These are phyloP conservation scores for Eurois occulta DNA, from an alignment of 2,888 invertebrate species.

Conservation along the genomic window DNA sequence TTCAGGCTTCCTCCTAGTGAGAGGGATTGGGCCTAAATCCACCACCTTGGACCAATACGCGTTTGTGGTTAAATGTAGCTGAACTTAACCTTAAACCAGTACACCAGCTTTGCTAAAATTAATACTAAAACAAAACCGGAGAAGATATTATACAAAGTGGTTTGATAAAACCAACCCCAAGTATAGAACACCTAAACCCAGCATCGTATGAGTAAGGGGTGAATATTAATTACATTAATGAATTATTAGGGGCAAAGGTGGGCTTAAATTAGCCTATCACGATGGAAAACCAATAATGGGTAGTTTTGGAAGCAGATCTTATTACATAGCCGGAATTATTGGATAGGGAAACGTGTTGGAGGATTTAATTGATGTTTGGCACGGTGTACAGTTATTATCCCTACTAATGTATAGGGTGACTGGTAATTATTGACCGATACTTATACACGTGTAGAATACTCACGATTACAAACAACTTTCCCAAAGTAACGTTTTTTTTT, in stretches of 20 bases:
- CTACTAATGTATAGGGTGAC: not conserved
- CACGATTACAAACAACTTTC: no score
- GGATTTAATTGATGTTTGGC: slow-evolving; percentile 14
- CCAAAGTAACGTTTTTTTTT: no score
- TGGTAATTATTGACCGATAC: no score
- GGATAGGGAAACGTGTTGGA: not conserved
- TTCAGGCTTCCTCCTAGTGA: not conserved
- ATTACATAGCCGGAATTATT: slow-evolving; percentile 27
- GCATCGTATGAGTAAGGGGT: slow-evolving; percentile 36
- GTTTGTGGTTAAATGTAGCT: not conserved
- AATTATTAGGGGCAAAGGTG: slow-evolving; percentile 58
- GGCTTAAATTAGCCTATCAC: slow-evolving; percentile 43
- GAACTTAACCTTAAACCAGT: not conserved
- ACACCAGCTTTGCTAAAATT: not conserved
- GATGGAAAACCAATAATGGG: slow-evolving; percentile 43
- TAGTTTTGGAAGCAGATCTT: slow-evolving; percentile 37
- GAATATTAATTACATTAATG: slow-evolving; percentile 53
- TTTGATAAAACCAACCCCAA: not conserved
- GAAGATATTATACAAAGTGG: not conserved
- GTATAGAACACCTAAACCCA: slow-evolving; percentile 6
- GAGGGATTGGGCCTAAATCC: not conserved
- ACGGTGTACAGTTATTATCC: not conserved
- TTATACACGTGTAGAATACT: no score
- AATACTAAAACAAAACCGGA: not conserved
- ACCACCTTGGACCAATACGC: not conserved